phyloP scores from a whole-genome alignment of 2,797 vertebrate genomes.

The Enteromius mattozi region DNA sequence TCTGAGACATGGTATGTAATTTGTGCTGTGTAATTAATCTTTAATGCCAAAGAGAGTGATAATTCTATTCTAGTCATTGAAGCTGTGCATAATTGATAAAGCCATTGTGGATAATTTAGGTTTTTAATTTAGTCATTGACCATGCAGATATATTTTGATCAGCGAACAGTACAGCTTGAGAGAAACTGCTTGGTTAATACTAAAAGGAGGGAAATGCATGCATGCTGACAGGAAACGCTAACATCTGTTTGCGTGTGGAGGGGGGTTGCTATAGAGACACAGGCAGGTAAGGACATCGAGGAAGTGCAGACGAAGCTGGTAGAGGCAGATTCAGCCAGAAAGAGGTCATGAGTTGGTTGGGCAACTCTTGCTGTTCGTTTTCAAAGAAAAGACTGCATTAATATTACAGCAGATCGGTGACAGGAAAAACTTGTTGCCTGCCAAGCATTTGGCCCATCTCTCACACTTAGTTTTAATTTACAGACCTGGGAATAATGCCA shows the following conservation, averaged over 20 bases:
- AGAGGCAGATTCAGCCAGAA: slow-evolving; percentile 61
- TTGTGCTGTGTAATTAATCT: not conserved
- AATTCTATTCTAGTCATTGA: not conserved
- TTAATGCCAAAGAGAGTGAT: not conserved
- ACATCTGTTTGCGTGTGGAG: slow-evolving; percentile 53
- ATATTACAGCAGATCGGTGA: slow-evolving; percentile 60
- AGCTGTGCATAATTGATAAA: not conserved
- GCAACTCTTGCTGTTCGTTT: slow-evolving; percentile 39
- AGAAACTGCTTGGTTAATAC: slow-evolving; percentile 50
- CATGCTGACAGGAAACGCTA: slow-evolving; percentile 71
- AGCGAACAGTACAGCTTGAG: not conserved
- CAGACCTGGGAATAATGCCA: slow-evolving; percentile 32
- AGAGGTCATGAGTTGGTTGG: slow-evolving; percentile 63
- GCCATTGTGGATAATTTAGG: not conserved
- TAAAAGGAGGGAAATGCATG: slow-evolving; percentile 35
- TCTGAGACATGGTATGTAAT: not conserved
- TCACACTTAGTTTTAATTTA: slow-evolving; percentile 29
- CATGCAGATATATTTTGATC: not conserved
- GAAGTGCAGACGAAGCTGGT: slow-evolving; percentile 66
- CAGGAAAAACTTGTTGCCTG: slow-evolving; percentile 58
- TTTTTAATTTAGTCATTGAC: not conserved
- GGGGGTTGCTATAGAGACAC: slow-evolving; percentile 75
- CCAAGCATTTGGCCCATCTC: slow-evolving; percentile 47
- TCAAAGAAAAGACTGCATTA: slow-evolving; percentile 49
- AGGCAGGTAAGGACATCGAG: slow-evolving; percentile 70